A percentile compares a stretch with the other conserved stretches of the same genome.
phyloP scores from a whole-genome alignment of 2,888 invertebrate genomes.

The Caenorhabditis plicata region DNA sequence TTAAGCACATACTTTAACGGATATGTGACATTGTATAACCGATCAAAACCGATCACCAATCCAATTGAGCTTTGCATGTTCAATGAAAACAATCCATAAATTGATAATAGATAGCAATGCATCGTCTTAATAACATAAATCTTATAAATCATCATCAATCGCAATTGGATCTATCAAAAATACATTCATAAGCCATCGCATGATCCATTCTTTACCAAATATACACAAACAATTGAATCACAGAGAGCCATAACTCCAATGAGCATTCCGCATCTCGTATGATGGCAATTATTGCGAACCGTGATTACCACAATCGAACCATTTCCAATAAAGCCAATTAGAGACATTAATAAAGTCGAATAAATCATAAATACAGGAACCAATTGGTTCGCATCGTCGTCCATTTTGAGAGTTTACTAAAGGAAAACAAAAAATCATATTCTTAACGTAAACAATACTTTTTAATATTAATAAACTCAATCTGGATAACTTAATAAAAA shows the following conservation, averaged over 20 bases:
- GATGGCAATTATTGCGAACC: neutral
- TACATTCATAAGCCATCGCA: neutral
- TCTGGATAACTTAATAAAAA: no score
- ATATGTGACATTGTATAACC: conserved; percentile 4
- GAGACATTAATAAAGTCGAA: neutral
- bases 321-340: neutral
- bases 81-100: conserved; percentile 10
- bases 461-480: no score
- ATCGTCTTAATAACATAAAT: neutral
- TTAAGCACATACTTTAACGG: conserved; percentile 5
- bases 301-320: neutral
- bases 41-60: conserved; percentile 4
- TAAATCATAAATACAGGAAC: neutral
- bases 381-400: no score
- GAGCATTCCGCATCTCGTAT: neutral
- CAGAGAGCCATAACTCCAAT: neutral
- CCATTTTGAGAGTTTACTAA: no score
- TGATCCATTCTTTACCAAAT: neutral
- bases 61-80: conserved; percentile 10
- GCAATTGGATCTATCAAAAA: neutral
- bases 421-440: no score
- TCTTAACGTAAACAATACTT: no score
- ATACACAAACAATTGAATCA: neutral
- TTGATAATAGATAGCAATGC: conserved; percentile 2
- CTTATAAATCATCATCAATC: neutral